Conservation (phyloP, 2,113 vertebrate species). For the Notechis scutatus region DNA sequence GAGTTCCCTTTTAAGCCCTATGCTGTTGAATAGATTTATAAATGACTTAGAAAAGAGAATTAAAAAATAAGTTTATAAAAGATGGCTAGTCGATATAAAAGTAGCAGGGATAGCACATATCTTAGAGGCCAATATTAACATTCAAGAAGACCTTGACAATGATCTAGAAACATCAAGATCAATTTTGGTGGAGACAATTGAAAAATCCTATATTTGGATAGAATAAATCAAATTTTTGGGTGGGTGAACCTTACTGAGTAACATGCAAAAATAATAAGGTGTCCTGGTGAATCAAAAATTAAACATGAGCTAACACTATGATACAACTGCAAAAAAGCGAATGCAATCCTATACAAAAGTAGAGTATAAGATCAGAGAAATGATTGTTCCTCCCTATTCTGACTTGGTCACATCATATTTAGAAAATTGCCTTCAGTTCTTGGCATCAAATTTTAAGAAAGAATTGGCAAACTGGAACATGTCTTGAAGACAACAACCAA, state of each 20-base stretch:
- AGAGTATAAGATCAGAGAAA: not conserved
- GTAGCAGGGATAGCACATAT: not conserved
- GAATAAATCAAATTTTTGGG: not conserved
- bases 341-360: not conserved
- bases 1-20: not conserved
- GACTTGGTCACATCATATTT: not conserved
- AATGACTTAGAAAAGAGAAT: not conserved
- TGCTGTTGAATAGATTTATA: not conserved
- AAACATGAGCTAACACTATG: not conserved
- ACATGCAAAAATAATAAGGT: not conserved
- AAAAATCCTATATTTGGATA: not conserved
- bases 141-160: not conserved
- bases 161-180: not conserved
- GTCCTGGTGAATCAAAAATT: not conserved
- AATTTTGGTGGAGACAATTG: not conserved
- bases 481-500: not conserved
- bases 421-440: not conserved
- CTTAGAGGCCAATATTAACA: not conserved
- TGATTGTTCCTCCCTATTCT: not conserved
- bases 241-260: not conserved
- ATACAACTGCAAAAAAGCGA: not conserved
- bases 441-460: not conserved
- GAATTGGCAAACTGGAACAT: not conserved
- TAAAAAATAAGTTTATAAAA: not conserved
- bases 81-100: not conserved